Base-by-base conservation (phyloP, 2,797 vertebrate genomes). In the Yasuhikotakia modesta region DNA sequence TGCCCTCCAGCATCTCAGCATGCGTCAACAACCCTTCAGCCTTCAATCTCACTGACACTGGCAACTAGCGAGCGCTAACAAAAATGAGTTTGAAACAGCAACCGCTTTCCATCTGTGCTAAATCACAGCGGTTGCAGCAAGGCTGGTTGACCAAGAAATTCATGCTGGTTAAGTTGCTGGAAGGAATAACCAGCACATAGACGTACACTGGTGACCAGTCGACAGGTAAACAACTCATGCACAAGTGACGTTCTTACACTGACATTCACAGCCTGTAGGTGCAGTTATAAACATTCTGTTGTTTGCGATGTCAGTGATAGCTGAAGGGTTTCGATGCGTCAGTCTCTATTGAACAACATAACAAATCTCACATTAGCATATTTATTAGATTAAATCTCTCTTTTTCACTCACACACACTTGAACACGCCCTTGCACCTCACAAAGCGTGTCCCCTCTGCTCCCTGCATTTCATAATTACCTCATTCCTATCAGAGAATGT, bases 391-490 rank as follows among this genome's bases (percentile, higher is more conserved):
- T 35, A 63, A 17, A 8, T 63, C 30, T n/a, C n/a, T n/a, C n/a
- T n/a, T n/a, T n/a, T n/a, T 63, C 19, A 19, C 27, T 17, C 57
- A 27, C 21, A 12, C 27, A 22, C 17, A 24, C 32, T n/a, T n/a
- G n/a, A n/a, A 61, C 7, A 14, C 46, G n/a, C n/a, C n/a, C n/a
- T n/a, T n/a, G 55, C 52, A 73, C 73, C 14, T 2, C 6, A 2
- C 58, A n/a, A n/a, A n/a, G n/a, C 55, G 68, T 11, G 48, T 60
- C 65, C 58, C 68, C 48, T 43, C 35, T 45, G 45, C 53, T 69
- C 58, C 52, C 32, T 77, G 61, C 61, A 14, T 53, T 50, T 77
- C 52, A 68, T 79, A 75, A 79, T 77, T 82, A 80, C 78, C 52
- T 78, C 70, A 43, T 43, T 78, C 66, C 53, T 53, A 78, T 74